phyloP scores from a whole-genome alignment of 1,140 invertebrate genomes.

The Anadara kagoshimensis region DNA sequence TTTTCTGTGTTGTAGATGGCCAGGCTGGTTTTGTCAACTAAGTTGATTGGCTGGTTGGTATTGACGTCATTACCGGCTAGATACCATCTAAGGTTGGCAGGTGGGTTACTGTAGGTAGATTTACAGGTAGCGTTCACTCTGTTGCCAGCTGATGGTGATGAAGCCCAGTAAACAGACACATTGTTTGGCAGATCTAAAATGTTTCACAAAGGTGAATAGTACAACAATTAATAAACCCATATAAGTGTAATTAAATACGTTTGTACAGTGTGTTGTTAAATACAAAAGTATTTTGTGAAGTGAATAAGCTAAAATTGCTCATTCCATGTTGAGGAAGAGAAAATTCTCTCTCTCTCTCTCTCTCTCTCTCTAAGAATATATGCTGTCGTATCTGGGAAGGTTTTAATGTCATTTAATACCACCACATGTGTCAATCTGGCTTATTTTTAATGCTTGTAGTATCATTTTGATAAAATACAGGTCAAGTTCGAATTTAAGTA shows the following conservation, averaged over 20 bases:
- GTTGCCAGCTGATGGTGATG: constrained; percentile 20
- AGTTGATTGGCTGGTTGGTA: background rate
- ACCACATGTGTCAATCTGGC: no score
- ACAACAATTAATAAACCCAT: background rate
- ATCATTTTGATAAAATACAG: no score
- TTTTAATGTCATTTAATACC: no score
- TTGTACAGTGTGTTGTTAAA: background rate
- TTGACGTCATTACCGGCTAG: constrained; percentile 11
- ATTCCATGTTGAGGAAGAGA: no score
- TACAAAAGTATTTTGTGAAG: background rate
- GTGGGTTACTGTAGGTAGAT: constrained; percentile 41
- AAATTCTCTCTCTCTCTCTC: no score
- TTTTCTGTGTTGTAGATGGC: constrained; percentile 40
- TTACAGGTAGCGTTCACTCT: constrained; percentile 46
- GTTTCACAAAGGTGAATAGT: background rate
- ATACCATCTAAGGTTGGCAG: constrained; percentile 40
- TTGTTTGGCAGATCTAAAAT: constrained; percentile 47
- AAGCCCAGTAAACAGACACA: constrained; percentile 47
- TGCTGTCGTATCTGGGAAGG: no score
- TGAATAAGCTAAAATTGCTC: background rate
- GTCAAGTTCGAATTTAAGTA: no score
- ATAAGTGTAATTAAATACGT: background rate
- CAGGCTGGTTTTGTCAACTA: constrained; percentile 22
- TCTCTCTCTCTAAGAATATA: no score
- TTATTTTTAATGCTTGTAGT: no score